Conservation (phyloP, 2,797 vertebrate genomes). For the Antennarius maculatus region DNA sequence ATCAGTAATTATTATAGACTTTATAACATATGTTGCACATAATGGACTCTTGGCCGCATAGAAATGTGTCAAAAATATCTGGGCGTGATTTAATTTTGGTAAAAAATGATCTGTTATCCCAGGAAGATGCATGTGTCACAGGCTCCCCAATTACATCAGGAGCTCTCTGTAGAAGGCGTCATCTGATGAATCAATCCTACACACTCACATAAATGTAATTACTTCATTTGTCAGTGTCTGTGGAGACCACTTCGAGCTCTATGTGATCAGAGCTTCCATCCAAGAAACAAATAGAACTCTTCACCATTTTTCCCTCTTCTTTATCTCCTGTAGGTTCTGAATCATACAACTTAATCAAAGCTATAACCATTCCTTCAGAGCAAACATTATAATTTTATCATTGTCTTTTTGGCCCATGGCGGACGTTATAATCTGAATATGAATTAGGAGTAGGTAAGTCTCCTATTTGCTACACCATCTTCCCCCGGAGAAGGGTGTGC, state of each 20-base stretch:
- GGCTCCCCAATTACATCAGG: constrained; percentile 62
- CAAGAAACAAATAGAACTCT: constrained; percentile 23
- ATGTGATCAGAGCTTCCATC: constrained; percentile 30
- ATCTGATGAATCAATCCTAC: constrained; percentile 71
- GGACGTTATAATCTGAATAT: constrained; percentile 42
- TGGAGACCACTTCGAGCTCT: constrained; percentile 35
- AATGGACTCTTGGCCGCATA: not conserved
- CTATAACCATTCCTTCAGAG: constrained; percentile 51
- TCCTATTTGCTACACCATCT: constrained; percentile 9
- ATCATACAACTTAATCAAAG: constrained; percentile 52
- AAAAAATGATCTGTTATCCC: constrained; percentile 57
- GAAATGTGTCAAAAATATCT: constrained; percentile 14
- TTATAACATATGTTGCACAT: constrained; percentile 3
- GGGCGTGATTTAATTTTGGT: constrained; percentile 54
- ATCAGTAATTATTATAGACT: constrained; percentile 18
- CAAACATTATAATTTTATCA: constrained; percentile 57
- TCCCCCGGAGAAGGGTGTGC: constrained; percentile 37
- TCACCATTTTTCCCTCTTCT: constrained; percentile 28
- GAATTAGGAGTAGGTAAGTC: constrained; percentile 34
- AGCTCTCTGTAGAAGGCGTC: constrained; percentile 47
- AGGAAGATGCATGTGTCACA: constrained; percentile 62
- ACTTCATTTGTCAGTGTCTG: constrained; percentile 79
- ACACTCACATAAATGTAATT: constrained; percentile 77
- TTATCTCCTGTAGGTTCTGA: constrained; percentile 31
- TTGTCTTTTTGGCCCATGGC: constrained; percentile 39